These are phyloP conservation scores for Anoplolepis gracilipes DNA, from an alignment of 1,140 invertebrate genomes.

Conservation along the genomic window DNA sequence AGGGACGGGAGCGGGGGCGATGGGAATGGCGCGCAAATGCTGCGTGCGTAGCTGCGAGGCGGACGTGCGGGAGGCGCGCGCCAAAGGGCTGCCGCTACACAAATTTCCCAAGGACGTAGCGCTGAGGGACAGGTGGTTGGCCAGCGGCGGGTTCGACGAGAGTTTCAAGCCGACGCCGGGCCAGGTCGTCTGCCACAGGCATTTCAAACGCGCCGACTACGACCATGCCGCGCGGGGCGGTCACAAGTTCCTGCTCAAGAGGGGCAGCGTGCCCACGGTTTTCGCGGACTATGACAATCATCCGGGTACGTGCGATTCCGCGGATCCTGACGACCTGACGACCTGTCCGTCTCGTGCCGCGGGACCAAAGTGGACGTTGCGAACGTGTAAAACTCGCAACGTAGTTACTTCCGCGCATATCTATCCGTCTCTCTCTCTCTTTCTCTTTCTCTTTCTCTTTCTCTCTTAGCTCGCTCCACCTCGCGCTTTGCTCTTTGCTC, in stretches of 20 bases:
- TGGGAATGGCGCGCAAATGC: slow-evolving; percentile 84
- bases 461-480: not conserved
- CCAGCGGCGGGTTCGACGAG: slow-evolving; percentile 83
- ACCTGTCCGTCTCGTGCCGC: not conserved
- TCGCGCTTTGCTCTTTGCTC: not conserved
- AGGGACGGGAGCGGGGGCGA: slow-evolving; percentile 53
- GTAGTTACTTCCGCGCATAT: slow-evolving; percentile 34
- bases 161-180: slow-evolving; percentile 86
- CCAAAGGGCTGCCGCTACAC: slow-evolving; percentile 86
- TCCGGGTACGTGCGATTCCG: slow-evolving; percentile 70
- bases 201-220: slow-evolving; percentile 89
- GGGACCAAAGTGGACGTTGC: not conserved
- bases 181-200: slow-evolving; percentile 88
- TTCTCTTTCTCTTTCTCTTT: not conserved
- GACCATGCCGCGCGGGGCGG: slow-evolving; percentile 85
- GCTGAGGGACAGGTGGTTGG: slow-evolving; percentile 85
- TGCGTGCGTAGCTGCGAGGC: slow-evolving; percentile 81
- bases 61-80: slow-evolving; percentile 81
- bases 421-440: not conserved
- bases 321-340: too few relatives aligned
- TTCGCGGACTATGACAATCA: slow-evolving; percentile 82
- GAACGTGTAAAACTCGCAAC: slow-evolving; percentile 14
- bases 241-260: slow-evolving; percentile 87
- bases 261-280: slow-evolving; percentile 85
- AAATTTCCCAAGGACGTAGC: slow-evolving; percentile 86